A percentile compares a stretch with the other conserved stretches of the same genome.
Conservation (phyloP, 1,140 invertebrate genomes). For the Melipona quadrifasciata region DNA sequence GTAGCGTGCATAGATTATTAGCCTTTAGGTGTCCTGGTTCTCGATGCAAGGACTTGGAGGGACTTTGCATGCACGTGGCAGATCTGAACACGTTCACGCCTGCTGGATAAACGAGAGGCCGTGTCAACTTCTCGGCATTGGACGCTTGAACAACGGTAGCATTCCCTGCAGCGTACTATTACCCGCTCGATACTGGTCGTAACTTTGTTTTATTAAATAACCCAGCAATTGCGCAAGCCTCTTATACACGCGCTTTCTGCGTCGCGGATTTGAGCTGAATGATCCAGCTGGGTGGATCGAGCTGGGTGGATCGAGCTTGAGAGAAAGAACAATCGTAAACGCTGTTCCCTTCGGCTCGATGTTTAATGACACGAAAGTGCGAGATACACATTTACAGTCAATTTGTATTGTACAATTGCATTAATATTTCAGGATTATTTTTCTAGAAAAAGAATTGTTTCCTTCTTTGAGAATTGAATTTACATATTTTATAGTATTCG, state of each 20-base stretch:
- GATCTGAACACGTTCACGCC: slow-evolving; percentile 37
- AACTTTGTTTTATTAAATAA: slow-evolving; percentile 54
- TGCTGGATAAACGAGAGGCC: slow-evolving; percentile 35
- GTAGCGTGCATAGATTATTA: not conserved
- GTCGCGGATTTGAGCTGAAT: not conserved
- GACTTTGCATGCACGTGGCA: slow-evolving; percentile 20
- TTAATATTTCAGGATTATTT: too few species aligned
- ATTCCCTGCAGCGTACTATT: slow-evolving; percentile 42
- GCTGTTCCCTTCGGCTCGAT: too few species aligned
- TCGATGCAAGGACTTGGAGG: slow-evolving; percentile 40
- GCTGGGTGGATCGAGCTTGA: not conserved
- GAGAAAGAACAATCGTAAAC: not conserved
- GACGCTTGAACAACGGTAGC: slow-evolving; percentile 47
- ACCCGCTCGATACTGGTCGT: slow-evolving; percentile 23
- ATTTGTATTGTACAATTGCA: too few species aligned
- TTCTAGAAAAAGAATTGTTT: not conserved
- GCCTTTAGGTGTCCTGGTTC: slow-evolving; percentile 19
- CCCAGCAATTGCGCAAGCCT: slow-evolving; percentile 29
- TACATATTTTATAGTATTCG: not conserved
- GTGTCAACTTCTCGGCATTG: slow-evolving; percentile 42
- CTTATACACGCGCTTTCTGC: slow-evolving; percentile 22
- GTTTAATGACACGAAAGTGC: too few species aligned
- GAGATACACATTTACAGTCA: too few species aligned
- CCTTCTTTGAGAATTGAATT: not conserved
- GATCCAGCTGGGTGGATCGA: not conserved